A percentile compares a stretch with the other conserved stretches of the same genome.
Evolutionary conservation across 2,888 invertebrate genomes (phyloP).

Genomic region (Synergus itoensis): DNA sequence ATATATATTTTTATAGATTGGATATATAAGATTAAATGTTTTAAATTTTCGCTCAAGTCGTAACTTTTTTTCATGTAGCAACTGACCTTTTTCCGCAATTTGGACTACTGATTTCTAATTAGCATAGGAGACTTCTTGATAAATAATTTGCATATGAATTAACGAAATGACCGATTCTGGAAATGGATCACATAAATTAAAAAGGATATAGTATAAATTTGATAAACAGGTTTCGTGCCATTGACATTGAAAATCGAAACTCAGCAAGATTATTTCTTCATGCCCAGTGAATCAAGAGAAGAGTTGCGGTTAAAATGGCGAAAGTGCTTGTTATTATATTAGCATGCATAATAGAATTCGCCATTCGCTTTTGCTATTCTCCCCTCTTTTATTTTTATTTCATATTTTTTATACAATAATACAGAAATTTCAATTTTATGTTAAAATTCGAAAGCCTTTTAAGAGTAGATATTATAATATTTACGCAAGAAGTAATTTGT

Average conservation of each 20-base stretch:
- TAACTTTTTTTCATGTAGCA: not conserved
- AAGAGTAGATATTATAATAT: too few relatives aligned
- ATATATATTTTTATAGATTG: not conserved
- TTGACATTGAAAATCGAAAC: constrained; percentile 53
- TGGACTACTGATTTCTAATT: not conserved
- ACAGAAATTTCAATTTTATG: not conserved
- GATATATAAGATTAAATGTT: not conserved
- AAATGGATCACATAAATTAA: not conserved
- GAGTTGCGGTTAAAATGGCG: constrained; percentile 50
- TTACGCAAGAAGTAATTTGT: too few relatives aligned
- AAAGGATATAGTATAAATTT: constrained; percentile 1
- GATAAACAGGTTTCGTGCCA: constrained; percentile 44
- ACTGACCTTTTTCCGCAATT: not conserved
- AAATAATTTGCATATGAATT: not conserved
- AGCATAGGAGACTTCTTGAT: not conserved
- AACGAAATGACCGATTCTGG: not conserved
- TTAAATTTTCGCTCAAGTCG: not conserved
- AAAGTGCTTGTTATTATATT: constrained; percentile 54
- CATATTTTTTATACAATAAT: not conserved
- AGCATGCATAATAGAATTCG: constrained; percentile 30
- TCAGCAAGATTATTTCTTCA: constrained; percentile 52
- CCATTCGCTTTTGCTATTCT: constrained; percentile 12
- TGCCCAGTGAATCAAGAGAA: constrained; percentile 53
- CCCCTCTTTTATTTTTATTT: not conserved
- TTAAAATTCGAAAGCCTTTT: too few relatives aligned